Evolutionary conservation across 2,797 vertebrate genomes (phyloP).

Genomic region (Chelon auratus): DNA sequence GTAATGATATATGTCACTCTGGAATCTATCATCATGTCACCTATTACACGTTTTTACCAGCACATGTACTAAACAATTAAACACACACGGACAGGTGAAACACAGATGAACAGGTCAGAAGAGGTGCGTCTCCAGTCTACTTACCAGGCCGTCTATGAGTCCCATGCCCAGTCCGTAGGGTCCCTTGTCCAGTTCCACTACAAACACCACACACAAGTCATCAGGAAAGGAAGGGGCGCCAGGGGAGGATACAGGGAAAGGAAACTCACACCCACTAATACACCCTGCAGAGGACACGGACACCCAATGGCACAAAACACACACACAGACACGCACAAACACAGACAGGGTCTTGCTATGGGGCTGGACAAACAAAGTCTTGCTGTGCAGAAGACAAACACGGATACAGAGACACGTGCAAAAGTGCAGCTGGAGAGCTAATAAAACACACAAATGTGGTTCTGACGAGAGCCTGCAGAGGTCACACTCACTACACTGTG

Average conservation of each 20-base stretch:
- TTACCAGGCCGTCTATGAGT: constrained; percentile 96
- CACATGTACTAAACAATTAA: not conserved
- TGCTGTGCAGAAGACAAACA: constrained; percentile 51
- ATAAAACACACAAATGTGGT: constrained; percentile 40
- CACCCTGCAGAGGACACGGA: constrained; percentile 86
- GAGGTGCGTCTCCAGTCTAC: constrained; percentile 52
- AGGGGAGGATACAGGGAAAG: constrained; percentile 85
- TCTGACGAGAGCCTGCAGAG: constrained; percentile 44
- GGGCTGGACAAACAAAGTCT: constrained; percentile 63
- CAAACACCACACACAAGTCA: constrained; percentile 92
- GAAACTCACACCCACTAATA: constrained; percentile 86
- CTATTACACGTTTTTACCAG: no score
- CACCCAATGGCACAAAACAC: constrained; percentile 66
- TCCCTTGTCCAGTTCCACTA: constrained; percentile 96
- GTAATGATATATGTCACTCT: no score
- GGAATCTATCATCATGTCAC: no score
- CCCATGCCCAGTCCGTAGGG: constrained; percentile 96
- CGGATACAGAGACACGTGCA: constrained; percentile 41
- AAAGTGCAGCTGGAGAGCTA: constrained; percentile 18
- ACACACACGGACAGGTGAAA: not conserved
- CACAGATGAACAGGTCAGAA: not conserved
- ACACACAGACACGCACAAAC: constrained; percentile 55
- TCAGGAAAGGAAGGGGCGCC: constrained; percentile 88
- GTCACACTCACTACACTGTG: constrained; percentile 47
- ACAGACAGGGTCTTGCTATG: constrained; percentile 74